phyloP scores from a whole-genome alignment of 2,113 vertebrate genomes.

The Dunckerocampus dactyliophorus region DNA sequence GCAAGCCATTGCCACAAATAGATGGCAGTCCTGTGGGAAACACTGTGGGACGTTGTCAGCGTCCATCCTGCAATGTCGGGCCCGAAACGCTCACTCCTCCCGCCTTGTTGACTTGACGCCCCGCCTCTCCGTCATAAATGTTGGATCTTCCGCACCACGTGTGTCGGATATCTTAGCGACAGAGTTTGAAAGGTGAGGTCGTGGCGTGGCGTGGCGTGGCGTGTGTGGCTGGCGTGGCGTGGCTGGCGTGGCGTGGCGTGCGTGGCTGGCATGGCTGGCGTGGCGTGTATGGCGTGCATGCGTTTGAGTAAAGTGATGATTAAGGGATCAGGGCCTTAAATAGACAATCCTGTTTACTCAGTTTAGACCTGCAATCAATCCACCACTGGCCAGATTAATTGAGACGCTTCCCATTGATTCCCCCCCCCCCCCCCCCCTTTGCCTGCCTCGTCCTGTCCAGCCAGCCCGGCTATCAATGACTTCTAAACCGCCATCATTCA shows the following conservation, averaged over 20 bases:
- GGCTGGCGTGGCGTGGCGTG: slow-evolving; percentile 43
- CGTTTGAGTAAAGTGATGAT: slow-evolving; percentile 68
- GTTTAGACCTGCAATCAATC: slow-evolving; percentile 79
- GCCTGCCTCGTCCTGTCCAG: slow-evolving; percentile 37
- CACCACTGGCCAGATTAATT: slow-evolving; percentile 77
- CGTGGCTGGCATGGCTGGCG: too few species aligned
- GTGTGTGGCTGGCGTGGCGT: too few species aligned
- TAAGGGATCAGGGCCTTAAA: slow-evolving; percentile 79
- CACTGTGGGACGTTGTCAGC: too few species aligned
- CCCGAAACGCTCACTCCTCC: too few species aligned
- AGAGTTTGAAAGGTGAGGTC: slow-evolving; percentile 36
- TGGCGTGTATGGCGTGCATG: slow-evolving; percentile 38
- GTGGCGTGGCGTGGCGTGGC: slow-evolving; percentile 54
- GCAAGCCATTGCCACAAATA: too few species aligned
- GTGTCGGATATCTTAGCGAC: too few species aligned
- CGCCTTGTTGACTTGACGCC: too few species aligned
- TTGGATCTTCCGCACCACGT: too few species aligned
- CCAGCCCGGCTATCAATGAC: slow-evolving; percentile 54
- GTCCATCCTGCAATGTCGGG: too few species aligned
- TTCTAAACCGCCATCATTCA: slow-evolving; percentile 58
- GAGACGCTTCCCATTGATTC: slow-evolving; percentile 79
- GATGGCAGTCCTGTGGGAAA: too few species aligned
- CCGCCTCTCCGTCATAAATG: too few species aligned
- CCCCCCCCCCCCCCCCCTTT: slow-evolving; percentile 34
- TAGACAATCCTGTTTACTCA: slow-evolving; percentile 78